These are phyloP conservation scores for Leucophenga maculata DNA, from an alignment of 2,888 invertebrate genomes.

Conservation along the genomic window DNA sequence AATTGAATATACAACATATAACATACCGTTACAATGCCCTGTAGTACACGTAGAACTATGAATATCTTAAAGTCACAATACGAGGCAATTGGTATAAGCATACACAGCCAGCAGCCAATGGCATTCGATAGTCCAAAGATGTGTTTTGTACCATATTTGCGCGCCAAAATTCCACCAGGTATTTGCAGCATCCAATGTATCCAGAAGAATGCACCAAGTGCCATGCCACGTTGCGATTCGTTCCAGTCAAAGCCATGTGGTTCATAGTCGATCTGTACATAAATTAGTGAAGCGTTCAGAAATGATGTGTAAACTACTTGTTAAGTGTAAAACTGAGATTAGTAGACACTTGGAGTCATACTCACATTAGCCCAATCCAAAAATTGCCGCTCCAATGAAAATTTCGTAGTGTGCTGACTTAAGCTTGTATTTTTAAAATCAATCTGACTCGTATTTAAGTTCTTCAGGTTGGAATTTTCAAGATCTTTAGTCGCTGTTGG, in stretches of 20 bases:
- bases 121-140: conserved; percentile 81
- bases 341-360: too few relatives aligned
- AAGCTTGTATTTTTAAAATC: neutral
- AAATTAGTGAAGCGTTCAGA: neutral
- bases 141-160: conserved; percentile 80
- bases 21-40: conserved; percentile 80
- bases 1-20: too few relatives aligned
- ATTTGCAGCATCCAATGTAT: conserved; percentile 81
- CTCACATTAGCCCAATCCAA: conserved; percentile 60
- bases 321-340: too few relatives aligned
- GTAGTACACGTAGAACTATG: conserved; percentile 77
- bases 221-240: conserved; percentile 77
- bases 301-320: too few relatives aligned
- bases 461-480: too few relatives aligned
- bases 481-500: conserved; percentile 12
- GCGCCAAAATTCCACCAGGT: conserved; percentile 81
- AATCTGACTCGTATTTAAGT: neutral
- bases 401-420: conserved; percentile 33
- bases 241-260: conserved; percentile 76
- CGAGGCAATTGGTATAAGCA: conserved; percentile 79
- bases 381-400: conserved; percentile 55
- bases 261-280: conserved; percentile 59
- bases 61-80: conserved; percentile 75
- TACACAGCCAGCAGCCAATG: conserved; percentile 77
- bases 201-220: conserved; percentile 82